phyloP scores from a whole-genome alignment of 2,797 vertebrate genomes.

The Enteromius paludinosus region DNA sequence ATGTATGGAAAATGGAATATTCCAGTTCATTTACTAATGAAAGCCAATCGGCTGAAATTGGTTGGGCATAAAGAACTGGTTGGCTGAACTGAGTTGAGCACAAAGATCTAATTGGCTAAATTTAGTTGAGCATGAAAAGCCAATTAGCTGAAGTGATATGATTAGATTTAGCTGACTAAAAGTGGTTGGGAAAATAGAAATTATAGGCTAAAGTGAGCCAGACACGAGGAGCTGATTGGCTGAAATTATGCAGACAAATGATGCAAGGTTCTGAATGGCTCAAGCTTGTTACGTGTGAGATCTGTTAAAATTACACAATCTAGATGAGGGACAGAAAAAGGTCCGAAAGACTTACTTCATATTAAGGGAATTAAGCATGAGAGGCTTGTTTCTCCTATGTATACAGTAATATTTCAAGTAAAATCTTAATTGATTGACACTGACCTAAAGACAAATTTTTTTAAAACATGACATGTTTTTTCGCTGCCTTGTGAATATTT shows the following conservation, averaged over 20 bases:
- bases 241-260: neutral
- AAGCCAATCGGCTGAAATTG: neutral
- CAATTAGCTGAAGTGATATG: neutral
- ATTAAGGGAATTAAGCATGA: neutral
- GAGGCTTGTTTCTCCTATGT: neutral
- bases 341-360: neutral
- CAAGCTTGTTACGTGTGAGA: neutral
- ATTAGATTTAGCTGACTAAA: slow-evolving; percentile 9
- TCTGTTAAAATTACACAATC: neutral
- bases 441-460: slow-evolving; percentile 8
- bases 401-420: neutral
- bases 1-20: neutral
- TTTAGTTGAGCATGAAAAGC: neutral
- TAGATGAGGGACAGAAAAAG: neutral
- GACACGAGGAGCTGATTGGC: neutral
- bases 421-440: neutral
- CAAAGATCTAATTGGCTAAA: neutral
- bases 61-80: neutral
- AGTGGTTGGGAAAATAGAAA: neutral
- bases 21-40: neutral
- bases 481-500: neutral
- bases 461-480: neutral
- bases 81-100: neutral
- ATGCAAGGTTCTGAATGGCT: neutral
- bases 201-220: neutral